Evolutionary conservation across 2,113 vertebrate species (phyloP).

Genomic region (Cercocebus atys): DNA sequence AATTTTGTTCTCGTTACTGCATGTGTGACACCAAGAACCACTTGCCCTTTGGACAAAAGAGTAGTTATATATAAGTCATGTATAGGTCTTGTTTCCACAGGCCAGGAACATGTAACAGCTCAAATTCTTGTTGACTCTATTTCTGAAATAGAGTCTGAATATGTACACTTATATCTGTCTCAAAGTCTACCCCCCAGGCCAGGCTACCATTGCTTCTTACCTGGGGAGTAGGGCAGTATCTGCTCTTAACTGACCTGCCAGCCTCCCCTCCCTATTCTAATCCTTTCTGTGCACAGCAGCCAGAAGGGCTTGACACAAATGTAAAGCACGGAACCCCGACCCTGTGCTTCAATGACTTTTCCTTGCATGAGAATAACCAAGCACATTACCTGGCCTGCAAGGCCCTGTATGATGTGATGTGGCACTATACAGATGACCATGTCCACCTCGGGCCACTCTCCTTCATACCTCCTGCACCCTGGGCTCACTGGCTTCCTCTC

Average conservation of each 20-base stretch:
- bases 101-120: neutral
- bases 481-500: neutral
- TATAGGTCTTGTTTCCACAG: neutral
- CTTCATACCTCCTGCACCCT: too few species aligned
- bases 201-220: neutral
- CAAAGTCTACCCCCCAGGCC: neutral
- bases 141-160: neutral
- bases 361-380: neutral
- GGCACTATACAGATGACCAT: neutral
- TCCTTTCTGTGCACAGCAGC: neutral
- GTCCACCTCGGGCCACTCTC: accelerated
- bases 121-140: neutral
- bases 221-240: accelerated
- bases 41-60: neutral
- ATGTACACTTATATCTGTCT: neutral
- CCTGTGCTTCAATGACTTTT: neutral
- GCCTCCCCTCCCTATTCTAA: accelerated
- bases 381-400: neutral
- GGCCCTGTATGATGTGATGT: too few species aligned
- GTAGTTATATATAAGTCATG: neutral
- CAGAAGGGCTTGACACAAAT: neutral
- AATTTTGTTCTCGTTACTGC: neutral
- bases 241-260: neutral
- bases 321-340: too few species aligned
- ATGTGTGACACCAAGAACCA: neutral